Conservation (phyloP, 1,140 invertebrate species). For the Hetaerina americana region DNA sequence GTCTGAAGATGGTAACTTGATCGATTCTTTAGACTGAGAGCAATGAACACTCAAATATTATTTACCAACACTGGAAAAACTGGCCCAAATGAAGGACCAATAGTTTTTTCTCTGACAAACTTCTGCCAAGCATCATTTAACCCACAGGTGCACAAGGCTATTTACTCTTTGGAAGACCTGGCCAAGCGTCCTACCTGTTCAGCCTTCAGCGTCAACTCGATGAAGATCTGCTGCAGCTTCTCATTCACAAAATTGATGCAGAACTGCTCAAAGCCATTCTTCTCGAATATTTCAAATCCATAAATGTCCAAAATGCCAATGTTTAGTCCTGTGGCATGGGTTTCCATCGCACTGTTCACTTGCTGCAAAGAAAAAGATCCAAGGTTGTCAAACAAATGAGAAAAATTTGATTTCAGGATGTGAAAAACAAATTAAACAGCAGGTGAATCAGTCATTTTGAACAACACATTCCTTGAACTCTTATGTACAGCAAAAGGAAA, state of each 20-base stretch:
- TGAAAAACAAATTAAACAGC: not conserved
- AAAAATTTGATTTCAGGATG: not conserved
- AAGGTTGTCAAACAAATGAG: no score
- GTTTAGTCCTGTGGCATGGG: conserved; percentile 32
- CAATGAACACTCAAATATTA: no score
- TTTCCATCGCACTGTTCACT: conserved; percentile 49
- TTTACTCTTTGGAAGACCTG: no score
- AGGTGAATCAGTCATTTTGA: not conserved
- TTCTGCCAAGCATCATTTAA: no score
- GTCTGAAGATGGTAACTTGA: no score
- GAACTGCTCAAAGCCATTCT: conserved; percentile 73
- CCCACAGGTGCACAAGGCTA: no score
- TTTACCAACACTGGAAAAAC: no score
- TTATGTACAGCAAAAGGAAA: conserved; percentile 2
- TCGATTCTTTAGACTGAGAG: no score
- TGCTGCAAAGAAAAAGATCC: conserved; percentile 36
- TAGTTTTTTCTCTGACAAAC: no score
- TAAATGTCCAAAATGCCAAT: conserved; percentile 54
- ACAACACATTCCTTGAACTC: not conserved
- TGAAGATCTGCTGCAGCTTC: conserved; percentile 68
- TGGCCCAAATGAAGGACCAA: no score
- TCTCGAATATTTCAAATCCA: conserved; percentile 51
- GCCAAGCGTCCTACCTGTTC: conserved; percentile 49
- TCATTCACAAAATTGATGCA: conserved; percentile 92
- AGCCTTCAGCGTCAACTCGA: conserved; percentile 58